Evolutionary conservation across 2,888 invertebrate species (phyloP), one percentile per base, ranked within the genome.

Genomic region (Apeira syringaria): DNA sequence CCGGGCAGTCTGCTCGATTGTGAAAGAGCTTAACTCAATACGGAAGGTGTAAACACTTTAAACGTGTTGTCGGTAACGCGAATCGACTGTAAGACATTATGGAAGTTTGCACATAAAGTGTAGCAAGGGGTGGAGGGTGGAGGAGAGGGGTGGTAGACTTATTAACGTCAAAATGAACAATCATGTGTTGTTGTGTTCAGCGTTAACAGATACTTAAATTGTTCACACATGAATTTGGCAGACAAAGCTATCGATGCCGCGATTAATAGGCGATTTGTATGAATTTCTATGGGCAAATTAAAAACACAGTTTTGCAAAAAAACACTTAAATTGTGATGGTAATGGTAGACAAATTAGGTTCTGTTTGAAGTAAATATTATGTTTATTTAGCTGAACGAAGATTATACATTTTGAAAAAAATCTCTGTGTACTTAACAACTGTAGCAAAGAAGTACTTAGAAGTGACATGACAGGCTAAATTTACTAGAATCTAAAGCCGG

Each of bases 161-260:
- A 40, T 39, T 46, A 40, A 35, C 31, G 35, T 24, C 22, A 31
- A 32, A 10, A 46, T 46, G 22, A 18, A 25, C 15, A 31, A 39
- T 13, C 10, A 31, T 39, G 18, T 31, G 31, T 45, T 39, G 22
- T 26, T n/a, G n/a, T n/a, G n/a, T n/a, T n/a, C n/a, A 35, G n/a
- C 31, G 26, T 30, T 24, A 35, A 40, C 45, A 36, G 39, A 26
- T 27, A 31, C 45, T 35, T 35, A 39, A 46, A 35, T 46, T 31
- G 45, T 46, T 40, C 27, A 46, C 11, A 34, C 10, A 10, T 15
- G 11, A 31, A 22, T 33, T 31, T 12, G 13, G 15, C 26, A 27
- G 42, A 36, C 25, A 13, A 20, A 30, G 24, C 32, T 27, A 24
- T 28, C 5, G 26, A 25, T 29, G 12, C 18, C 10, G 12, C 30